phyloP scores from a whole-genome alignment of 2,888 invertebrate species.

The Eudasyphora cyanicolor region DNA sequence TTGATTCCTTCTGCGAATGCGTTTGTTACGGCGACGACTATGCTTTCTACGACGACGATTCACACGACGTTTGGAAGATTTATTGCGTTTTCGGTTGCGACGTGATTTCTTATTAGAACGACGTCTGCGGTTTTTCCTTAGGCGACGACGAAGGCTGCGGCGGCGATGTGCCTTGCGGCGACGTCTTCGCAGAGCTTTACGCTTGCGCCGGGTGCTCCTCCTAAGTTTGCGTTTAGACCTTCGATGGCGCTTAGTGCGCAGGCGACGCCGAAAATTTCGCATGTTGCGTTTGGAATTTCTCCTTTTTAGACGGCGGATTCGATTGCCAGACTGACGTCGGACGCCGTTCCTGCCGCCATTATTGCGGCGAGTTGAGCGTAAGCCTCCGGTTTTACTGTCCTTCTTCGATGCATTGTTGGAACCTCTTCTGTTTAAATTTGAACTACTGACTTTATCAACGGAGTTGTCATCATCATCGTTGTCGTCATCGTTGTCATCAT shows the following conservation, averaged over 20 bases:
- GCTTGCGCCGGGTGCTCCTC: neutral
- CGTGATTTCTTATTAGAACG: neutral
- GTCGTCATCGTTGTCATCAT: slow-evolving; percentile 10
- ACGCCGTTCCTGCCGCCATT: slow-evolving; percentile 8
- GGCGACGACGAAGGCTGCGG: neutral
- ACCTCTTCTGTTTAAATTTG: no score
- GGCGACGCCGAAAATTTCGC: neutral
- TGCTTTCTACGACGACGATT: neutral
- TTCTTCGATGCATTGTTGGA: no score
- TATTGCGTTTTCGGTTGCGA: neutral
- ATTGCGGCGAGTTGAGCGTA: neutral
- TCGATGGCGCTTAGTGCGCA: neutral
- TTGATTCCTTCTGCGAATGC: neutral
- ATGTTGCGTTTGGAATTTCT: neutral
- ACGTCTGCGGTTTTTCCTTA: neutral
- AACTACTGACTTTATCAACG: no score
- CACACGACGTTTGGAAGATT: neutral
- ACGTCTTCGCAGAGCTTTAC: neutral
- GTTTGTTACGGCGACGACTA: neutral
- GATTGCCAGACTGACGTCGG: slow-evolving; percentile 54
- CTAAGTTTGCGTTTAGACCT: neutral
- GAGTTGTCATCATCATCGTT: neutral
- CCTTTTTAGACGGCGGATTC: neutral
- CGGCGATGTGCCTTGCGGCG: slow-evolving; percentile 12
- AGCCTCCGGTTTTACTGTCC: neutral